Conservation (phyloP, 2,113 vertebrate genomes). For the Xenopus laevis region DNA sequence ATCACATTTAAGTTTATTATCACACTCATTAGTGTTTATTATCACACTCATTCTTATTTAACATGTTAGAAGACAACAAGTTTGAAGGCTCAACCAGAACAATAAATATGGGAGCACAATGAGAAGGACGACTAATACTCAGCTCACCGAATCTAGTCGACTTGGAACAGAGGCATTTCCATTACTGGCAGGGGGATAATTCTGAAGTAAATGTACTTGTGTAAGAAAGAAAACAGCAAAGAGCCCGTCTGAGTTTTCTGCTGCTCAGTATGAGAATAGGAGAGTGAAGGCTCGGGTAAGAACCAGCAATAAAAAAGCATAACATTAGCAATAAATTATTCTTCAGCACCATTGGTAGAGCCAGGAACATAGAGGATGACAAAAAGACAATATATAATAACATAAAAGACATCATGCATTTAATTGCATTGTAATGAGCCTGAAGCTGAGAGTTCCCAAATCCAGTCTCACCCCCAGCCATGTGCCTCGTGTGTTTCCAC, state of each 20-base stretch:
- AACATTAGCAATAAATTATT: neutral
- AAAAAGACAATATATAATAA: neutral
- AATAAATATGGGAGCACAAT: too few species aligned
- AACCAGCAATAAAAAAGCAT: neutral
- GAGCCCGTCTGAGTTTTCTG: conserved; percentile 41
- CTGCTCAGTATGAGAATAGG: conserved; percentile 49
- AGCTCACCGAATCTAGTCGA: too few species aligned
- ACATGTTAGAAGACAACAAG: too few species aligned
- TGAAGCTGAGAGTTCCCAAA: conserved; percentile 48
- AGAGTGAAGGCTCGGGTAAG: conserved; percentile 46
- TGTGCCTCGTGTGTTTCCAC: conserved; percentile 43
- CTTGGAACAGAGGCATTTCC: too few species aligned
- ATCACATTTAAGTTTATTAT: too few species aligned
- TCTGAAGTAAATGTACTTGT: neutral
- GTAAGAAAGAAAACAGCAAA: neutral
- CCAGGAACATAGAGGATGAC: neutral
- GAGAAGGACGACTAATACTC: too few species aligned
- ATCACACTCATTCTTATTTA: too few species aligned
- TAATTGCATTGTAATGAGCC: conserved; percentile 48
- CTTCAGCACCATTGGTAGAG: neutral
- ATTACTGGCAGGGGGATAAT: too few species aligned
- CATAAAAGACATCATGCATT: conserved; percentile 37
- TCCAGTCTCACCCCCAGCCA: conserved; percentile 30
- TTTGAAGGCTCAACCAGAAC: too few species aligned
- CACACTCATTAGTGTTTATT: too few species aligned